Evolutionary conservation across 2,113 vertebrate species (phyloP), one percentile per base, ranked within the genome.

Genomic region (Xyliphius kryptos): DNA sequence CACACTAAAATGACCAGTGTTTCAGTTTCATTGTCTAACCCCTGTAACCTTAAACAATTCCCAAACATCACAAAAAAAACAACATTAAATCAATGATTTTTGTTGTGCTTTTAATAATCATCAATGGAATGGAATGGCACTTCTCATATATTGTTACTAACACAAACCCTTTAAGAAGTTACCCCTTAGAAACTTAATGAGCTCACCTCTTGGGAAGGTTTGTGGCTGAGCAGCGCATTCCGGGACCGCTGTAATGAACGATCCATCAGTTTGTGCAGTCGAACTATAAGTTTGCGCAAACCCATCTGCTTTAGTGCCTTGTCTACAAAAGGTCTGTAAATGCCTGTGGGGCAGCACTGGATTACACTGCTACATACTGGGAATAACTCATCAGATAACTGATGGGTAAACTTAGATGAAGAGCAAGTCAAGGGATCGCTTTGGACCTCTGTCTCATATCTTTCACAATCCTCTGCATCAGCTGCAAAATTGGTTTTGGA

Each of bases 241-340:
- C 94, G 88, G 11, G 95, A 90, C 79, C 96, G 91, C 76, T 95
- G 94, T 67, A 99, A 85, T 17, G 96, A 97, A 44, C 94, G 93
- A 65, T 99, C 85, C 96, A 98, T 97, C 78, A 99, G 86, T 79
- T 98, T 97, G 89, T 96, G 95, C 71, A 98, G 90, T 78, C 96
- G 87, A 63, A 95, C 84, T 79, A 98, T 99, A 55, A 99, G 81
- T 81, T 99, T 99, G 60, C 95, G 87, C 53, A 99, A 84, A 51
- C 96, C 96, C 96, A 99, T 99, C 79, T 99, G 96, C 81, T 99
- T 99, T 85, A 99, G 89, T 48, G 95, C 96, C 85, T 99, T 99
- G 85, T 99, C 96, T 76, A 99, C 96, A 88, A 99, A 99, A 0
- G 96, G 96, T 26, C 96, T 88, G 79, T 98, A 99, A 77, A 99